Evolutionary conservation across 2,888 invertebrate genomes (phyloP).

Genomic region (Ormyrus pomaceus): DNA sequence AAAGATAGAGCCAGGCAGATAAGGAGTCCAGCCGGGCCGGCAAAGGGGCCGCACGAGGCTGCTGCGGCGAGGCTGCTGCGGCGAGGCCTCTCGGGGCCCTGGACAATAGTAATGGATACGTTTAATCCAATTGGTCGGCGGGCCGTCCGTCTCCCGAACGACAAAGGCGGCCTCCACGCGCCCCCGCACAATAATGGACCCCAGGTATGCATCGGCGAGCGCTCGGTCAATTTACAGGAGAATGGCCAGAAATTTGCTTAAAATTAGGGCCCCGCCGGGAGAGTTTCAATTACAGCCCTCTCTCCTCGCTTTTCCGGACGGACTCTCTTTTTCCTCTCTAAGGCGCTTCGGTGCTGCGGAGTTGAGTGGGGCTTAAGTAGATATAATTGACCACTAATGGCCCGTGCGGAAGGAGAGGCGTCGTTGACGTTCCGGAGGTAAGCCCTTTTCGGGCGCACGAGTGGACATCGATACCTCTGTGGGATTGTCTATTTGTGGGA

Average conservation of each 20-base stretch:
- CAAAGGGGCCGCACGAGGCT: not conserved
- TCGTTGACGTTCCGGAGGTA: not conserved
- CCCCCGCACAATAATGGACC: constrained; percentile 38
- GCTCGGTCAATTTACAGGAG: constrained; percentile 55
- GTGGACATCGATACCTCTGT: constrained; percentile 30
- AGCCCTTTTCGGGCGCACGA: not conserved
- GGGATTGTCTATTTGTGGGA: not conserved
- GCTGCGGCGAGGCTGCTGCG: not conserved
- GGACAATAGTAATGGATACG: constrained; percentile 74
- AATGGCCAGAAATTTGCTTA: constrained; percentile 53
- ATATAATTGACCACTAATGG: constrained; percentile 51
- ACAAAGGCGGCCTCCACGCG: constrained; percentile 26
- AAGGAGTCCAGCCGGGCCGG: constrained; percentile 33
- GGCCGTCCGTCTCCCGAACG: not conserved
- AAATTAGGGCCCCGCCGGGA: constrained; percentile 11
- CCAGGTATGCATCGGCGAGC: not conserved
- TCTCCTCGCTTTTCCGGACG: not conserved
- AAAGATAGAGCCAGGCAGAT: constrained; percentile 56
- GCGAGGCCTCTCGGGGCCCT: constrained; percentile 45
- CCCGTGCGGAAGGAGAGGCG: constrained; percentile 31
- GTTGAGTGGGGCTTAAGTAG: constrained; percentile 31
- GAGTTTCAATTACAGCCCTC: constrained; percentile 24
- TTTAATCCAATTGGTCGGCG: constrained; percentile 73
- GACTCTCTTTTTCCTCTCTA: constrained; percentile 7
- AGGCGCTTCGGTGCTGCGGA: constrained; percentile 23